These are phyloP conservation scores for Alethe diademata DNA, from an alignment of 2,113 vertebrate genomes.

Conservation along the genomic window DNA sequence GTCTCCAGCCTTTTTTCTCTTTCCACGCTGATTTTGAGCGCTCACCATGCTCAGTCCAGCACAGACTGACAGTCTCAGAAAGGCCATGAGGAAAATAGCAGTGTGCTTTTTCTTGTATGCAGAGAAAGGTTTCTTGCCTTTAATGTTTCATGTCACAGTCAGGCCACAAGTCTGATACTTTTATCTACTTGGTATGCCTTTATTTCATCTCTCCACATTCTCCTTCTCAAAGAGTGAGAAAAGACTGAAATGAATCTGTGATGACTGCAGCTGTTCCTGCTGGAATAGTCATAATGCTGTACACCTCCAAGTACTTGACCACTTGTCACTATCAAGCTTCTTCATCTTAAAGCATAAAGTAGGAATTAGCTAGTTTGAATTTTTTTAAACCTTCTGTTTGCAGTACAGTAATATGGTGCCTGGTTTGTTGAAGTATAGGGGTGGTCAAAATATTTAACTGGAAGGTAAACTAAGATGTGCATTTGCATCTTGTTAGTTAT, in stretches of 20 bases:
- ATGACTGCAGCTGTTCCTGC: not conserved
- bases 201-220: constrained; percentile 58
- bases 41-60: not conserved
- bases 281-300: not conserved
- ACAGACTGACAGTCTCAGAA: not conserved
- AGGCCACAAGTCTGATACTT: constrained; percentile 49
- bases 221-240: constrained; percentile 43
- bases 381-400: not conserved
- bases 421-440: not conserved
- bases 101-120: not conserved
- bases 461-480: not conserved
- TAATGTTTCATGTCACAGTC: constrained; percentile 33
- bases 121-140: constrained; percentile 45
- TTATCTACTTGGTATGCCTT: constrained; percentile 53
- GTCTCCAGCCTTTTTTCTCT: constrained; percentile 1
- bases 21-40: not conserved
- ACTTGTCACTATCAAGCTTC: not conserved
- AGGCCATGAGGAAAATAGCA: not conserved
- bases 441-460: not conserved
- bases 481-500: not conserved
- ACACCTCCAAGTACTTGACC: not conserved
- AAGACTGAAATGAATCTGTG: constrained; percentile 24
- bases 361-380: not conserved
- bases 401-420: not conserved
- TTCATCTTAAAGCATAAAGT: not conserved